Evolutionary conservation across 30 jellyfish, hydroid and myxozoan species (phyloP).

Genomic region (Nemopilema nomurai): DNA sequence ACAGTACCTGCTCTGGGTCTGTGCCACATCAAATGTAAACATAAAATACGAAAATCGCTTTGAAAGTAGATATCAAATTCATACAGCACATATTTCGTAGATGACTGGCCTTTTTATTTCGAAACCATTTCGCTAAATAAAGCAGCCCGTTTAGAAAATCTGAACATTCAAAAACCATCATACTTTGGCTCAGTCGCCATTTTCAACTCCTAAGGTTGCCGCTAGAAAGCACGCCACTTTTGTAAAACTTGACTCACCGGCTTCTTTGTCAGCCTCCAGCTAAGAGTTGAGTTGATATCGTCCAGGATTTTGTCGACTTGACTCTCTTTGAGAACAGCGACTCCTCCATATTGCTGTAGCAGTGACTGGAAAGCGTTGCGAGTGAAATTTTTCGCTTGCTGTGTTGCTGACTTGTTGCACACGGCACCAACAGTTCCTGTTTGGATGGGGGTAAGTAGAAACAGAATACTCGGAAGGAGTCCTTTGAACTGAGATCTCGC

Average conservation of each 20-base stretch:
- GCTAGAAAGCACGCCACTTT: too few species aligned
- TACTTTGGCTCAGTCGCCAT: slow-evolving; percentile 26
- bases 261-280: slow-evolving; percentile 45
- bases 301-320: slow-evolving; percentile 52
- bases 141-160: background rate
- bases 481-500: slow-evolving; percentile 33
- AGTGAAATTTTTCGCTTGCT: slow-evolving; percentile 32
- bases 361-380: slow-evolving; percentile 44
- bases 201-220: background rate
- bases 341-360: slow-evolving; percentile 52
- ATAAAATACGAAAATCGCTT: too few species aligned
- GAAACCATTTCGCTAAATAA: background rate
- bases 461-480: slow-evolving; percentile 48
- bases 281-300: slow-evolving; percentile 49
- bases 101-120: too few species aligned
- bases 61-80: too few species aligned
- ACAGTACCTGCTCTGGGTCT: too few species aligned
- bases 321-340: slow-evolving; percentile 23
- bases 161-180: background rate
- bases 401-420: slow-evolving; percentile 67
- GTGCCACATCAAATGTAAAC: too few species aligned
- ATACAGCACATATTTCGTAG: too few species aligned
- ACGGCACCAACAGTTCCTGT: slow-evolving; percentile 76
- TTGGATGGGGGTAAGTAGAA: slow-evolving; percentile 57
- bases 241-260: slow-evolving; percentile 45